Conservation (phyloP, 2,888 invertebrate species). For the Nomada fabriciana region DNA sequence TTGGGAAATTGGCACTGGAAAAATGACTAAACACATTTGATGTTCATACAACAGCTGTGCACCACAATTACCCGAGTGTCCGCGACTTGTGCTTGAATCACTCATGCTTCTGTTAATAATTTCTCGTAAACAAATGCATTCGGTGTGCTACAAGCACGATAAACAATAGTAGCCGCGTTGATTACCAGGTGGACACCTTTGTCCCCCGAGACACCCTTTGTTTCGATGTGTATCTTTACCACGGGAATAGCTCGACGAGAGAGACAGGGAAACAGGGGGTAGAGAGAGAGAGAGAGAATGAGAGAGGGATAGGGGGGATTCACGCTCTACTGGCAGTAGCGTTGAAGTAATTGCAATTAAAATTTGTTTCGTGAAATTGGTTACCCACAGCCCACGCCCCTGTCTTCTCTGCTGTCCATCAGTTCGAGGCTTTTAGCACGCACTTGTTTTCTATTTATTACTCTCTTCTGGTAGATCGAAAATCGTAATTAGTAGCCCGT, state of each 20-base stretch:
- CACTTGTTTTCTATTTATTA: conserved; percentile 62
- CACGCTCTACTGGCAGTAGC: conserved; percentile 57
- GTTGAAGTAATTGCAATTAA: conserved; percentile 71
- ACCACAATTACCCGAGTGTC: conserved; percentile 6
- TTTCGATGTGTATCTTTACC: conserved; percentile 35
- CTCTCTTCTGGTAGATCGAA: conserved; percentile 57
- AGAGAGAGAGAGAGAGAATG: background rate
- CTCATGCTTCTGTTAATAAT: background rate
- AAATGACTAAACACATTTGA: background rate
- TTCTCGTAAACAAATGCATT: conserved; percentile 16
- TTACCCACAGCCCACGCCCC: conserved; percentile 51
- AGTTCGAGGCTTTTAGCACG: conserved; percentile 54
- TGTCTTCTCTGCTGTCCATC: conserved; percentile 29
- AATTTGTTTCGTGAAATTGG: conserved; percentile 72
- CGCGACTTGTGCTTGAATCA: background rate
- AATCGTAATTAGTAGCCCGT: conserved; percentile 69
- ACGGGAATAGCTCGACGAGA: conserved; percentile 17
- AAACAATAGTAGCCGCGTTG: conserved; percentile 44
- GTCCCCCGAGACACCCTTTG: conserved; percentile 18
- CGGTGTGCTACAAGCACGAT: conserved; percentile 10
- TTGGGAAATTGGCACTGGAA: too few species aligned
- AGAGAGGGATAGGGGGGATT: conserved; percentile 33
- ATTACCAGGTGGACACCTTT: conserved; percentile 42
- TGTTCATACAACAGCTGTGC: background rate
- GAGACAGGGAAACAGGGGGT: background rate